Evolutionary conservation across 2,113 vertebrate genomes (phyloP).

Genomic region (Cranoglanis bouderius): DNA sequence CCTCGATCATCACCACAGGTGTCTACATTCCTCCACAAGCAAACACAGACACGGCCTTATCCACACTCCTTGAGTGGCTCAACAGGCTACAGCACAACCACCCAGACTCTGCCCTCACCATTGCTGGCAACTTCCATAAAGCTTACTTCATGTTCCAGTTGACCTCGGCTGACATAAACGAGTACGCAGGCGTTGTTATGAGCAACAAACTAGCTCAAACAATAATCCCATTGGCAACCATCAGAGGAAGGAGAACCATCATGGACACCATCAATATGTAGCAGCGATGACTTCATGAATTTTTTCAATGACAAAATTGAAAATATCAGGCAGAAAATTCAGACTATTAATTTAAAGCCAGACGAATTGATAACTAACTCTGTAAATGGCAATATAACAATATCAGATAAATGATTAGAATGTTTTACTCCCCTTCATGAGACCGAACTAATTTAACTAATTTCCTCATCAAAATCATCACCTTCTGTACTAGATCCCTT

Average conservation of each 20-base stretch:
- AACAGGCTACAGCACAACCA: not conserved
- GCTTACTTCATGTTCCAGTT: not conserved
- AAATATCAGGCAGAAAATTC: not conserved
- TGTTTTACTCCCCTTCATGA: too few relatives aligned
- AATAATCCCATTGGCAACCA: not conserved
- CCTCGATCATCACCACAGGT: not conserved
- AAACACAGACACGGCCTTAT: not conserved
- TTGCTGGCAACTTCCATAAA: not conserved
- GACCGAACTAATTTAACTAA: too few relatives aligned
- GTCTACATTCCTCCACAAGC: not conserved
- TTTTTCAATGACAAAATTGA: not conserved
- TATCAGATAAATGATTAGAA: too few relatives aligned
- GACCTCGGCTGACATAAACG: not conserved
- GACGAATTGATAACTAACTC: too few relatives aligned
- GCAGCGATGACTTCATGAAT: not conserved
- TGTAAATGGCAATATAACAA: too few relatives aligned
- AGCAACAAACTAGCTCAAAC: not conserved
- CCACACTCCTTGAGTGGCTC: not conserved
- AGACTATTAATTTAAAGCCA: too few relatives aligned
- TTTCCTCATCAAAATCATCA: too few relatives aligned
- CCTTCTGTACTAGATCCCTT: too few relatives aligned
- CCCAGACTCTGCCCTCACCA: not conserved
- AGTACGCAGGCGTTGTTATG: not conserved
- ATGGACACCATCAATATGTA: not conserved
- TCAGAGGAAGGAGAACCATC: not conserved